Evolutionary conservation across 1,140 invertebrate genomes (phyloP), one percentile per base, ranked within the genome.

Genomic region (Drosophila ogumai): DNA sequence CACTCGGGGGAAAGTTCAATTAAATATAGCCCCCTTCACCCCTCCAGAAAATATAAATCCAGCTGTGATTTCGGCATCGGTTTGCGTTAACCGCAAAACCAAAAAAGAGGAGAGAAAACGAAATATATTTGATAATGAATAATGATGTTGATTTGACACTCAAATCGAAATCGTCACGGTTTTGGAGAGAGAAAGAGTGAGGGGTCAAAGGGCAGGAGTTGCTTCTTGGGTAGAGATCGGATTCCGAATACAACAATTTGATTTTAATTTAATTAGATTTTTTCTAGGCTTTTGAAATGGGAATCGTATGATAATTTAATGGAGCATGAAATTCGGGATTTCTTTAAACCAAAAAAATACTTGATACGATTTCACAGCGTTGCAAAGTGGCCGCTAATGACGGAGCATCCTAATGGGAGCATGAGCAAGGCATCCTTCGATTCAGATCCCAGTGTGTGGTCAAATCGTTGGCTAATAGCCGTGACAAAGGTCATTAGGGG

Each of bases 101-200:
- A 79, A 74, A 82, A 82, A 31, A 75, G 69, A 43, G 6, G 10
- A 46, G 41, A 32, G 25, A 22, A 7, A 50, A 34, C 22, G 50
- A 72, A 81, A 90, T 90, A 75, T 91, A 90, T 90, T 91, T 90
- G 88, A 81, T 88, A 91, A 90, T 90, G 87, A 90, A 91, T 90
- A 90, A 90, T 90, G 87, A 91, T 90, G 79, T 81, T 80, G 88
- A 91, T 91, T 87, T 87, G 79, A 87, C 79, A 91, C 72, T 80
- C 69, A 58, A 88, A 88, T 88, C 80, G 63, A 61, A 84, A 75
- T 81, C 72, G 84, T 88, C 84, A 88, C 84, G 85, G 73, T 84
- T 84, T 80, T 47, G n/a, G 54, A 58, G 46, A 64, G 36, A 12
- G 31, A n/a, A 0, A 32, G 17, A 44, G 34, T 55, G 36, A 41